phyloP scores from a whole-genome alignment of 2,113 vertebrate genomes.

The Xerus inauris region DNA sequence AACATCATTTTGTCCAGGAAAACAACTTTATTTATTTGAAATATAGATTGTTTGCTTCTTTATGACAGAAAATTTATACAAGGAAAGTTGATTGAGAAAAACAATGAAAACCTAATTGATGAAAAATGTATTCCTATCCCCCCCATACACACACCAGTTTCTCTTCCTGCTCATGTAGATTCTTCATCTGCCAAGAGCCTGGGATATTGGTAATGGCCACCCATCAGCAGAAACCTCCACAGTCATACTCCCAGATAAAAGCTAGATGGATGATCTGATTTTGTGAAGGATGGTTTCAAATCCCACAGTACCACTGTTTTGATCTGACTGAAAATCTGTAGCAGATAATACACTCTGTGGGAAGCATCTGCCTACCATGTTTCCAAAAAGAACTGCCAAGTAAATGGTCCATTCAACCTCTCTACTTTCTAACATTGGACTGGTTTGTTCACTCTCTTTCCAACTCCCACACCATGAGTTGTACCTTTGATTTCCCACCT shows the following conservation, averaged over 20 bases:
- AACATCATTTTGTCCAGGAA: neutral
- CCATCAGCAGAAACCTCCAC: neutral
- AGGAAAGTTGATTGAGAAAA: conserved; percentile 44
- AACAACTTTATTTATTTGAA: conserved; percentile 64
- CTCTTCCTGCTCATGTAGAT: neutral
- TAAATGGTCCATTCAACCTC: neutral
- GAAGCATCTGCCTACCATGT: neutral
- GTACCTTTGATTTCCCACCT: neutral
- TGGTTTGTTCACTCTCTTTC: neutral
- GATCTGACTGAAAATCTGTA: conserved; percentile 29
- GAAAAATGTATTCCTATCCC: neutral
- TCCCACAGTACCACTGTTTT: neutral
- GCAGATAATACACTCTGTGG: neutral
- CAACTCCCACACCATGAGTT: neutral
- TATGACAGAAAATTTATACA: conserved; percentile 36
- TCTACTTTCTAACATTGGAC: neutral
- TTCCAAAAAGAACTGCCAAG: neutral
- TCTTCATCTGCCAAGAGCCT: conserved; percentile 6
- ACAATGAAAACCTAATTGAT: conserved; percentile 5
- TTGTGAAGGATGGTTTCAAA: neutral
- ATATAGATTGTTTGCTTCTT: conserved; percentile 24
- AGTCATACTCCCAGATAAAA: neutral
- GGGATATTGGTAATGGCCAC: neutral
- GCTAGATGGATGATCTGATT: neutral
- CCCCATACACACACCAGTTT: neutral